phyloP scores from a whole-genome alignment of 2,113 vertebrate genomes.

The Excalfactoria chinensis region DNA sequence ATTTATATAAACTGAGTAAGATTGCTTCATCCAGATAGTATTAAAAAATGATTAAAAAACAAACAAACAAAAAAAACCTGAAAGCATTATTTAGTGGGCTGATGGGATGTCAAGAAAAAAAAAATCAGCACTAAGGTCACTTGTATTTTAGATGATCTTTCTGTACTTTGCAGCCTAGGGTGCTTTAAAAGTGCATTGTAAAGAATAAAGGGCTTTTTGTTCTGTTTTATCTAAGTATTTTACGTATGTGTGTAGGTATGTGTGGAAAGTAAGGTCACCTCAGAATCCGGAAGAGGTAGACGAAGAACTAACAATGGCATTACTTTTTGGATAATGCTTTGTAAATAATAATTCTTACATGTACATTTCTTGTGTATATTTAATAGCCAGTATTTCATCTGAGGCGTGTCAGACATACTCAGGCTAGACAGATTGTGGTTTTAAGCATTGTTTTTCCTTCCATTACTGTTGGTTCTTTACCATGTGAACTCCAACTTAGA shows the following conservation, averaged over 20 bases:
- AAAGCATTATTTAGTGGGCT: conserved; percentile 4
- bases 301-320: not conserved
- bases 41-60: not conserved
- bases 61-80: not conserved
- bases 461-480: conserved; percentile 31
- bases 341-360: not conserved
- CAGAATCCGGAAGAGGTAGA: not conserved
- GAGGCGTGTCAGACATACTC: not conserved
- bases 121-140: not conserved
- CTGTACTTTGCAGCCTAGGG: not conserved
- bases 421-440: not conserved
- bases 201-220: not conserved
- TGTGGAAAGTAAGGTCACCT: not conserved
- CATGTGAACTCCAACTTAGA: not conserved
- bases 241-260: not conserved
- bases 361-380: not conserved
- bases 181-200: conserved; percentile 6
- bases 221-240: not conserved
- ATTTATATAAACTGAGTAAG: not conserved
- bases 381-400: not conserved
- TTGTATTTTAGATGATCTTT: conserved; percentile 19
- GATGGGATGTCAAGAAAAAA: conserved; percentile 4
- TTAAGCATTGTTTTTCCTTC: not conserved
- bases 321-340: not conserved
- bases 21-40: not conserved